Conservation (phyloP, 2,888 invertebrate genomes). For the Ferrisia virgata region DNA sequence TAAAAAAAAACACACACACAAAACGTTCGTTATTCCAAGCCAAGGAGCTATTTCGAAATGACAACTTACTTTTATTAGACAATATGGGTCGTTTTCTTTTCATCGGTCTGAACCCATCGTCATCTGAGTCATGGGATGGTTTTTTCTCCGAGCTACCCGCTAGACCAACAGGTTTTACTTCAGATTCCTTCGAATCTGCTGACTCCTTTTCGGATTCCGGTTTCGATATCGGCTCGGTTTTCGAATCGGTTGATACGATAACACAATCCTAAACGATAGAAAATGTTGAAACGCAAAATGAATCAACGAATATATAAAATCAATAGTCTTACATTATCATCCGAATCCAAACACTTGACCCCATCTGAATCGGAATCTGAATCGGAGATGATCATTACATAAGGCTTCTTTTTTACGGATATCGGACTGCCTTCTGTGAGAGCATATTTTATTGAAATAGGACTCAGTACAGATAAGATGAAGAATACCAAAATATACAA, state of each 20-base stretch:
- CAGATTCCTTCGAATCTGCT: not conserved
- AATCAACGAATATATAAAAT: not conserved
- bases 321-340: not conserved
- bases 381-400: slow-evolving; percentile 8
- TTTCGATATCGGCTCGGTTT: not conserved
- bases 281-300: not conserved
- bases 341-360: not conserved
- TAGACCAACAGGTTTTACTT: not conserved
- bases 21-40: no score
- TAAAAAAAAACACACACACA: not conserved
- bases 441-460: no score
- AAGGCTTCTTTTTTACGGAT: not conserved
- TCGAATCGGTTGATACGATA: not conserved
- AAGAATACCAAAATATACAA: not conserved
- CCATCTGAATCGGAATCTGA: not conserved
- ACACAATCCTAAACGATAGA: not conserved
- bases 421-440: no score
- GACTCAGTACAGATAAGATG: not conserved
- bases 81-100: not conserved
- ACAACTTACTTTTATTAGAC: slow-evolving; percentile 6
- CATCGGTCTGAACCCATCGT: slow-evolving; percentile 17
- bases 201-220: not conserved
- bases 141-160: not conserved
- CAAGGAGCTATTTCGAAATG: not conserved
- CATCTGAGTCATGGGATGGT: not conserved